Percentiles rank a stretch among this genome's conserved stretches.
These are phyloP conservation scores for Mastomys coucha DNA, from an alignment of 2,113 vertebrate species.

Conservation along the genomic window DNA sequence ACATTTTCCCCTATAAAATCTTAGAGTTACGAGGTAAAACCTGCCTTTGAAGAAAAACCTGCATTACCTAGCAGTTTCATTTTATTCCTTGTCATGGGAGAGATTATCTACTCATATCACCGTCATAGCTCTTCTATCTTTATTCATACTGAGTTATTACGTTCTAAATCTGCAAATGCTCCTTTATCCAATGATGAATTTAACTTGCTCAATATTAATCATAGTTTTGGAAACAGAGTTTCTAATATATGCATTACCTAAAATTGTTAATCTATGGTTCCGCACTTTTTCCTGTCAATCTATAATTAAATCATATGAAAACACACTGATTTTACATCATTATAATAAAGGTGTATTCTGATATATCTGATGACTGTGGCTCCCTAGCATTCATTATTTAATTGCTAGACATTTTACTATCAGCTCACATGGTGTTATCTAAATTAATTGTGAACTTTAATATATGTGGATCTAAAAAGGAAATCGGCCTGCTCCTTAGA, in stretches of 20 bases:
- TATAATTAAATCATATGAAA: constrained; percentile 89
- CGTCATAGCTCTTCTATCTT: constrained; percentile 77
- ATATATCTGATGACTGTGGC: constrained; percentile 85
- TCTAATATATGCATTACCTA: constrained; percentile 85
- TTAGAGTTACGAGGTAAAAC: background rate
- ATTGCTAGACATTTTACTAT: constrained; percentile 80
- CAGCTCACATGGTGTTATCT: constrained; percentile 84
- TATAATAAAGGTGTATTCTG: constrained; percentile 84
- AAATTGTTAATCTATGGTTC: constrained; percentile 87
- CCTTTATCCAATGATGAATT: constrained; percentile 81
- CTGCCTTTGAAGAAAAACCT: constrained; percentile 16
- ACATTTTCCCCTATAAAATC: background rate
- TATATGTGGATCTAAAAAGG: constrained; percentile 82
- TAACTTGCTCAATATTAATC: constrained; percentile 88
- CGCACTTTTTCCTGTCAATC: constrained; percentile 86
- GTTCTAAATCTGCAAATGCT: constrained; percentile 85
- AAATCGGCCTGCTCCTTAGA: constrained; percentile 80
- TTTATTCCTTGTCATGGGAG: constrained; percentile 49
- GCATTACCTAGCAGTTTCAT: background rate
- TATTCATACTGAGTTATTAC: constrained; percentile 82
- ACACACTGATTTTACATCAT: constrained; percentile 86
- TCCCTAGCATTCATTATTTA: constrained; percentile 83
- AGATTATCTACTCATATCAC: constrained; percentile 75
- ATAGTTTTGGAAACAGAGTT: constrained; percentile 85
- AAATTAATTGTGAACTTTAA: constrained; percentile 88